Conservation (phyloP, 2,113 vertebrate genomes). For the Blennius ocellaris region DNA sequence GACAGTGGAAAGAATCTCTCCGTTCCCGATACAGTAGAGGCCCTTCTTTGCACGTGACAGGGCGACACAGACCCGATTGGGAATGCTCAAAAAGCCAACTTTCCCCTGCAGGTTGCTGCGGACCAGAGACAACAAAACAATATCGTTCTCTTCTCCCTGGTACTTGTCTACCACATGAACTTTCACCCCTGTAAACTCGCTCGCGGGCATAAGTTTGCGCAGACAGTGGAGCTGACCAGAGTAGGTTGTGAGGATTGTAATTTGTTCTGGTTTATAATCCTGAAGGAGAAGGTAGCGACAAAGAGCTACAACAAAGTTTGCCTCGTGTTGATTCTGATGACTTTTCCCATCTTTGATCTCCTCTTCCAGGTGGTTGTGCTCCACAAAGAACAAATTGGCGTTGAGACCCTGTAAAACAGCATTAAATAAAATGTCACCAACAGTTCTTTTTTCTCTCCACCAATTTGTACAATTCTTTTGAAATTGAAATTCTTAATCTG, state of each 20-base stretch:
- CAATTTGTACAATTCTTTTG: neutral
- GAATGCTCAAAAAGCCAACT: slow-evolving; percentile 91
- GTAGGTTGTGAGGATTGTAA: slow-evolving; percentile 96
- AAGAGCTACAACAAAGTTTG: slow-evolving; percentile 89
- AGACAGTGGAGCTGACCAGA: slow-evolving; percentile 92
- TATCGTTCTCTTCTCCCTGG: slow-evolving; percentile 97
- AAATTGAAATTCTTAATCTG: slow-evolving; percentile 4
- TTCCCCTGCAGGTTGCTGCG: slow-evolving; percentile 88
- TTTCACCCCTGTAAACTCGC: slow-evolving; percentile 87
- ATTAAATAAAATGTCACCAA: neutral
- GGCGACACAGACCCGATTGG: slow-evolving; percentile 94
- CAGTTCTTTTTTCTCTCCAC: neutral
- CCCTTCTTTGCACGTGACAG: slow-evolving; percentile 95
- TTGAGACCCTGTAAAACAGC: slow-evolving; percentile 84
- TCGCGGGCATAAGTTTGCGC: slow-evolving; percentile 87
- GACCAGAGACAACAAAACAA: slow-evolving; percentile 92
- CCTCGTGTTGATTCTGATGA: slow-evolving; percentile 92
- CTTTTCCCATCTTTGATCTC: slow-evolving; percentile 91
- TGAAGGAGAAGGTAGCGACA: slow-evolving; percentile 90
- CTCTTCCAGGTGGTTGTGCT: slow-evolving; percentile 87
- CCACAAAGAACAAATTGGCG: slow-evolving; percentile 91
- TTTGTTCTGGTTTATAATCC: slow-evolving; percentile 90
- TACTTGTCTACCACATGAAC: slow-evolving; percentile 97
- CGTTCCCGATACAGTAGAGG: slow-evolving; percentile 91
- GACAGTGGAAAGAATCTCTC: slow-evolving; percentile 87